Evolutionary conservation across 2,797 vertebrate genomes (phyloP), one percentile per base, ranked within the genome.

Genomic region (Bovichtus diacanthus): DNA sequence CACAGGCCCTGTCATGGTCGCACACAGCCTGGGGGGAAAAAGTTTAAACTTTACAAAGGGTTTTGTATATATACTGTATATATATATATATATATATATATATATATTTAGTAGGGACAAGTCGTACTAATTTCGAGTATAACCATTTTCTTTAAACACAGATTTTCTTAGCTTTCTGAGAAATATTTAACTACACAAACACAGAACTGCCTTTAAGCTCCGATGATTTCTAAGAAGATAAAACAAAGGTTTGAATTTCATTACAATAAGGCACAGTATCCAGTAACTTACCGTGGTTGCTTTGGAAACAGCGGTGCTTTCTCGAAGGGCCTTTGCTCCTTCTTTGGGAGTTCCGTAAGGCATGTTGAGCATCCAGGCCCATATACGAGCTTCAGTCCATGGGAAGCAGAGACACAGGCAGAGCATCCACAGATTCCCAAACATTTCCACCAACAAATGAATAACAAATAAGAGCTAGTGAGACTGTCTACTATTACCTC

Each of bases 351-450:
- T 90, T 38, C 89, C 92, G 78, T 96, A 94, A 0, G 95, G 95
- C 93, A 96, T 95, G 76, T 95, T 95, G 60, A 96, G 93, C 94
- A 96, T 94, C 95, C 95, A 96, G 76, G 95, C 95, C 95, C 95
- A 96, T 36, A 96, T 95, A 15, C 85, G 91, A 56, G 91, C 94
- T 65, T 95, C 91, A 0, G 87, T 76, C 15, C 55, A 76, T 18
- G 87, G 76, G 61, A 91, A 46, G 58, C 85, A 91, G 34, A 94
- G 55, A 65, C 80, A 90, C 58, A 94, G 34, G 23, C 74, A 90
- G 39, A 94, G 21, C 43, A 92, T 66, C 86, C 84, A 74, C 56
- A 93, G 76, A 50, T 80, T 90, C n/a, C 77, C 64, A 23, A 68
- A 74, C 90, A 93, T 94, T 76, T 93, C 81, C 55, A 65, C 47